These are phyloP conservation scores for Protomyctophum bolini DNA, from an alignment of 2,113 vertebrate genomes.

Conservation along the genomic window DNA sequence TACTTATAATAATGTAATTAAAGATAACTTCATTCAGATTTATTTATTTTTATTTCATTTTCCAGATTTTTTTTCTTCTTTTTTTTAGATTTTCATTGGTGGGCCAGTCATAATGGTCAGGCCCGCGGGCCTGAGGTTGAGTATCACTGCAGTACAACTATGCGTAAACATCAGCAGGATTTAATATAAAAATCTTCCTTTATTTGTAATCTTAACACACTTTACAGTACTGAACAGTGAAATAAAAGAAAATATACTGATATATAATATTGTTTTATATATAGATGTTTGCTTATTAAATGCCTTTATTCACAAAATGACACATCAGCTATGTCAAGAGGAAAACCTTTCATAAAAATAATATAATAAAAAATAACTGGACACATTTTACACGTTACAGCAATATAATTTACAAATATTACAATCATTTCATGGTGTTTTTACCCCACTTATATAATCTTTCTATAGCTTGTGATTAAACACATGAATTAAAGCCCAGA, in stretches of 20 bases:
- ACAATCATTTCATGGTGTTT: constrained; percentile 82
- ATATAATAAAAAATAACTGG: constrained; percentile 87
- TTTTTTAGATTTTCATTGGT: too few species aligned
- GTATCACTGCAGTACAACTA: too few species aligned
- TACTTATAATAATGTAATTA: too few species aligned
- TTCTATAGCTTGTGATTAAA: constrained; percentile 76
- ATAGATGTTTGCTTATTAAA: constrained; percentile 85
- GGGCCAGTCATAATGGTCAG: too few species aligned
- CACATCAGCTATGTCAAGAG: constrained; percentile 81
- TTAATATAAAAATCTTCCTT: constrained; percentile 82
- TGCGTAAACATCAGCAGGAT: not conserved
- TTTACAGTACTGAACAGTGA: constrained; percentile 87
- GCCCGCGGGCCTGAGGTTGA: too few species aligned
- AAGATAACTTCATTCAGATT: too few species aligned
- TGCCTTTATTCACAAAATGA: constrained; percentile 86
- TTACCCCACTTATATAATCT: constrained; percentile 70
- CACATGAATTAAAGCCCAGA: constrained; percentile 80
- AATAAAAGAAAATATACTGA: constrained; percentile 86
- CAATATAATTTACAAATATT: constrained; percentile 86
- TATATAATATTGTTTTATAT: constrained; percentile 81
- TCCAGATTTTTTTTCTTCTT: too few species aligned
- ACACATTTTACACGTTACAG: constrained; percentile 86
- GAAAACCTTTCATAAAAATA: constrained; percentile 85
- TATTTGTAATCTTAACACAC: constrained; percentile 86
- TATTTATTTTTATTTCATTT: too few species aligned